Conservation (phyloP, 2,797 vertebrate species). For the Xerus rutilus region DNA sequence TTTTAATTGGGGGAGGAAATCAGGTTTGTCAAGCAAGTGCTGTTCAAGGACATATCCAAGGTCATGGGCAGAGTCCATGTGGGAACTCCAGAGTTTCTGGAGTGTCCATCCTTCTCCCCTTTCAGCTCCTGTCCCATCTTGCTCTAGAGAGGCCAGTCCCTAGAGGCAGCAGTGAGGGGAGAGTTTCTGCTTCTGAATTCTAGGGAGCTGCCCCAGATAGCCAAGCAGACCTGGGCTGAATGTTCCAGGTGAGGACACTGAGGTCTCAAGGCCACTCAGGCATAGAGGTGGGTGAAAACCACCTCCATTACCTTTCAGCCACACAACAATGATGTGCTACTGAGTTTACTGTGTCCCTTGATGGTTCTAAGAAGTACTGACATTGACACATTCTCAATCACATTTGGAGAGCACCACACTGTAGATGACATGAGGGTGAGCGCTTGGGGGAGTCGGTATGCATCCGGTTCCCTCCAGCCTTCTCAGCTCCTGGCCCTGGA, state of each 20-base stretch:
- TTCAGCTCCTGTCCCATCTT: background rate
- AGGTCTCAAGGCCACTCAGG: background rate
- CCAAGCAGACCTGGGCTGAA: background rate
- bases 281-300: background rate
- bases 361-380: background rate
- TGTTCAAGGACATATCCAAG: background rate
- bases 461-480: background rate
- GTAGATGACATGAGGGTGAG: rapidly evolving
- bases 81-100: background rate
- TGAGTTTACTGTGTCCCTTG: background rate
- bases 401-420: background rate
- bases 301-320: background rate
- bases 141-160: background rate
- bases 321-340: background rate
- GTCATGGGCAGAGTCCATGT: background rate
- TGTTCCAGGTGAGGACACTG: background rate
- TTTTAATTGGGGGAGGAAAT: background rate
- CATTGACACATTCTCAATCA: rapidly evolving
- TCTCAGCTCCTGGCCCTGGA: rapidly evolving
- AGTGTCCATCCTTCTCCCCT: background rate
- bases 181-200: conserved; percentile 10
- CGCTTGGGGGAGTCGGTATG: background rate
- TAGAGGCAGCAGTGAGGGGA: background rate
- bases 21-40: background rate
- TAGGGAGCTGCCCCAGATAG: background rate